Evolutionary conservation across 2,888 invertebrate genomes (phyloP).

Genomic region (Diadegma fenestrale): DNA sequence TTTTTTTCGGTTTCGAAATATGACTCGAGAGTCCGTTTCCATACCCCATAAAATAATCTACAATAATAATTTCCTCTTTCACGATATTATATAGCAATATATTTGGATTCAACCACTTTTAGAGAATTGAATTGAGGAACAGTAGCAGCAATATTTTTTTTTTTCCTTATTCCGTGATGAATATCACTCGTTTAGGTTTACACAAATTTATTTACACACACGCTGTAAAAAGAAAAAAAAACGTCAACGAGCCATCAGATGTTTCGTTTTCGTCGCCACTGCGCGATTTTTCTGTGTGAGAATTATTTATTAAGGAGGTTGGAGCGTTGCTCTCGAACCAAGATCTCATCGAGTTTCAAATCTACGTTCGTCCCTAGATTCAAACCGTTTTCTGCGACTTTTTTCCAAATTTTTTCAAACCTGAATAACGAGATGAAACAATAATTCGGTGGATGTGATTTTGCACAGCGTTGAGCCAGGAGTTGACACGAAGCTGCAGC

Average conservation of each 20-base stretch:
- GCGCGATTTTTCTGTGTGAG: not conserved
- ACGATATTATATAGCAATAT: conserved; percentile 10
- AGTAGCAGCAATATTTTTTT: conserved; percentile 43
- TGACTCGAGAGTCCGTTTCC: conserved; percentile 15
- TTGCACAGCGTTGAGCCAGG: no score
- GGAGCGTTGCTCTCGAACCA: no score
- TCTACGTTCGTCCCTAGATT: no score
- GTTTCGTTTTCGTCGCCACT: conserved; percentile 13
- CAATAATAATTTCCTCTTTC: conserved; percentile 43
- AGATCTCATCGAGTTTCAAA: no score
- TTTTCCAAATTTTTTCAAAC: no score
- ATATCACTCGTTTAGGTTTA: conserved; percentile 27
- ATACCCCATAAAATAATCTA: conserved; percentile 11
- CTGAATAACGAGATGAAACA: no score
- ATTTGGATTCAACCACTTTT: conserved; percentile 22
- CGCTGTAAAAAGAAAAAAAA: not conserved
- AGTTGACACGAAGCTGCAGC: no score
- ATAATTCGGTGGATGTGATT: no score
- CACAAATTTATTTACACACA: conserved; percentile 31
- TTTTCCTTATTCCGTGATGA: not conserved
- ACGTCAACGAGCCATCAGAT: conserved; percentile 60
- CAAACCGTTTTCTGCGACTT: no score
- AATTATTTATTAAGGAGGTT: conserved; percentile 10
- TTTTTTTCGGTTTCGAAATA: conserved; percentile 23
- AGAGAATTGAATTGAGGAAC: conserved; percentile 48